These are phyloP conservation scores for Theristicus caerulescens DNA, from an alignment of 2,113 vertebrate species.

Conservation along the genomic window DNA sequence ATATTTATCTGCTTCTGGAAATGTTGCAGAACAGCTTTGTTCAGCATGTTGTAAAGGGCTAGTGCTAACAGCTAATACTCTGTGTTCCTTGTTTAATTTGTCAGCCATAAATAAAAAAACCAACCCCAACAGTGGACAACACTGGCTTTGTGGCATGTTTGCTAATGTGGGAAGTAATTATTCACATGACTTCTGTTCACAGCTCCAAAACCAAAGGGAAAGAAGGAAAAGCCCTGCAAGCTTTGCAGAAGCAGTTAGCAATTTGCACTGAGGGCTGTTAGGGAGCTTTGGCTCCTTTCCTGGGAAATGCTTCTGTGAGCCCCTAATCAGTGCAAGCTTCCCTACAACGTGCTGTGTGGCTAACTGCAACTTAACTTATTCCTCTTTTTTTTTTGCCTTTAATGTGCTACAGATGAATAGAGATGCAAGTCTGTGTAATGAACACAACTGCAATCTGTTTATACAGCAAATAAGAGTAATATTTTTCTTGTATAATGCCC, in stretches of 20 bases:
- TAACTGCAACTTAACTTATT: background rate
- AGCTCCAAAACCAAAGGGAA: background rate
- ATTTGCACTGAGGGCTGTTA: background rate
- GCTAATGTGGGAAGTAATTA: background rate
- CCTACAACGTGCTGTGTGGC: fast-evolving
- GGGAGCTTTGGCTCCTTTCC: background rate
- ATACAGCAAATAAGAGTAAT: background rate
- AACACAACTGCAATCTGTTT: background rate
- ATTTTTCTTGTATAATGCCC: background rate
- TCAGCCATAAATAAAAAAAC: background rate
- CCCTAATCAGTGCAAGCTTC: background rate
- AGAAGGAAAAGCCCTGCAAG: background rate
- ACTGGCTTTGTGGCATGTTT: background rate
- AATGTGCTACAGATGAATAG: background rate
- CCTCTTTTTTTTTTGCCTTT: background rate
- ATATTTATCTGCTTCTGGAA: background rate
- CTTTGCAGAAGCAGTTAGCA: background rate
- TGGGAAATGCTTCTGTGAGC: background rate
- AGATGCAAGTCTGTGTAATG: background rate
- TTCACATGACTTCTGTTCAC: background rate
- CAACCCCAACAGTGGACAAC: background rate
- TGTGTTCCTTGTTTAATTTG: background rate
- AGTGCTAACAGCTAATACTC: background rate
- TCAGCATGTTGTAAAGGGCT: background rate
- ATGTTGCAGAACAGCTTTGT: background rate